phyloP scores from a whole-genome alignment of 2,113 vertebrate genomes.

The Sturnira hondurensis region DNA sequence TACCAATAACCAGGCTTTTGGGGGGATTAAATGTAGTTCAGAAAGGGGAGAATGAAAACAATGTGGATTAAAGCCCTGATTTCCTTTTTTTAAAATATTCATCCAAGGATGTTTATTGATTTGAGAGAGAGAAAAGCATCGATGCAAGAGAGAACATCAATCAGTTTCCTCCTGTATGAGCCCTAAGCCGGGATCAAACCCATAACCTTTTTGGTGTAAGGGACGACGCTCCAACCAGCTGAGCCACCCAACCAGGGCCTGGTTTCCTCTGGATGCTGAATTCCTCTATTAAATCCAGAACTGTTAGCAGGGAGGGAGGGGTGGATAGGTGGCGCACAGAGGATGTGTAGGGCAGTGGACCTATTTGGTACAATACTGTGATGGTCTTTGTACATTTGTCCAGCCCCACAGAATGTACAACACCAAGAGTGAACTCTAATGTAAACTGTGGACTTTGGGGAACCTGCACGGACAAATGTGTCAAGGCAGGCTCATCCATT shows the following conservation, averaged over 20 bases:
- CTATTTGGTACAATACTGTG: not conserved
- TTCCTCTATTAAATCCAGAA: not conserved
- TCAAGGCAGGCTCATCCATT: not conserved
- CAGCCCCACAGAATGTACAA: not conserved
- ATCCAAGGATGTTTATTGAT: no score
- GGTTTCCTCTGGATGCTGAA: not conserved
- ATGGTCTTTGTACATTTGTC: not conserved
- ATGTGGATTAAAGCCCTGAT: not conserved
- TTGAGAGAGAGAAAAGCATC: no score
- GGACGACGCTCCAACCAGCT: not conserved
- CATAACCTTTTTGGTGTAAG: no score
- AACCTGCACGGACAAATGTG: no score
- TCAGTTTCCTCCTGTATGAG: no score
- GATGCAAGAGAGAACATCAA: no score
- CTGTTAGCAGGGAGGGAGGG: not conserved
- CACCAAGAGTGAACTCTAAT: not conserved
- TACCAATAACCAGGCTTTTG: not conserved
- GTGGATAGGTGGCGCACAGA: not conserved
- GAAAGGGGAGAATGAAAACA: not conserved
- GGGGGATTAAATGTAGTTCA: not conserved
- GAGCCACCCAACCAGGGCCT: not conserved
- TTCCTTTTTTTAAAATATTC: not conserved
- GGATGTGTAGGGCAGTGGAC: not conserved
- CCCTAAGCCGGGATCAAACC: no score
- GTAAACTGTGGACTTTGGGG: not conserved